Evolutionary conservation across 2,888 invertebrate genomes (phyloP).

Genomic region (Miltochrista miniata): DNA sequence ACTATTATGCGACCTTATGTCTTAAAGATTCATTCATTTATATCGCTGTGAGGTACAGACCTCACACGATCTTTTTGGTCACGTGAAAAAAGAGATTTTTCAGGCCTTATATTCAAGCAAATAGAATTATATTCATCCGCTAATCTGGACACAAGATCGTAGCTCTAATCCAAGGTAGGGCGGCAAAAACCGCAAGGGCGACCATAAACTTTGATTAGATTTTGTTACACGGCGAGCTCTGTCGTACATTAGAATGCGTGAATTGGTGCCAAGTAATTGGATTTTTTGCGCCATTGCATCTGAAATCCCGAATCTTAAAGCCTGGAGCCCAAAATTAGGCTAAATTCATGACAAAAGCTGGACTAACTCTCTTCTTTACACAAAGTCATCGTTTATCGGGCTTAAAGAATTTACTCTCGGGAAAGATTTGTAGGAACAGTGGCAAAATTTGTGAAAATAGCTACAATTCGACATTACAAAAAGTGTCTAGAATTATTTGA

Average conservation of each 20-base stretch:
- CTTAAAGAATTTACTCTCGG: neutral
- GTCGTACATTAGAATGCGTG: constrained; percentile 77
- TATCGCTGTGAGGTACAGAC: too few species aligned
- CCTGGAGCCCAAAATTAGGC: constrained; percentile 10
- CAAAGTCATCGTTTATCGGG: neutral
- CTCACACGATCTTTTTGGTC: neutral
- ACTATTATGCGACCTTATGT: too few species aligned
- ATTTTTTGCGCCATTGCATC: constrained; percentile 78
- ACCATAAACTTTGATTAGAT: constrained; percentile 83
- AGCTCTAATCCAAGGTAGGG: constrained; percentile 54
- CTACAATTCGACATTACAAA: too few species aligned
- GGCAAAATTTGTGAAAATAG: too few species aligned
- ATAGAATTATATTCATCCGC: constrained; percentile 25
- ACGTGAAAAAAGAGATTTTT: neutral
- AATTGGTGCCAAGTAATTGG: constrained; percentile 76
- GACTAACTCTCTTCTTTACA: constrained; percentile 11
- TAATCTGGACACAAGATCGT: constrained; percentile 33
- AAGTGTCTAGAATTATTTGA: too few species aligned
- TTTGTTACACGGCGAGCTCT: constrained; percentile 59
- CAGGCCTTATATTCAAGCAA: too few species aligned
- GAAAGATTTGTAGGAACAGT: too few species aligned
- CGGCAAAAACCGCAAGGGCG: constrained; percentile 73
- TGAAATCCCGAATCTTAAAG: constrained; percentile 53
- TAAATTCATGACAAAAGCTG: constrained; percentile 7
- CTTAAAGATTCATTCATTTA: too few species aligned